Conservation (phyloP, 2,888 invertebrate species). For the Machimus rusticus region DNA sequence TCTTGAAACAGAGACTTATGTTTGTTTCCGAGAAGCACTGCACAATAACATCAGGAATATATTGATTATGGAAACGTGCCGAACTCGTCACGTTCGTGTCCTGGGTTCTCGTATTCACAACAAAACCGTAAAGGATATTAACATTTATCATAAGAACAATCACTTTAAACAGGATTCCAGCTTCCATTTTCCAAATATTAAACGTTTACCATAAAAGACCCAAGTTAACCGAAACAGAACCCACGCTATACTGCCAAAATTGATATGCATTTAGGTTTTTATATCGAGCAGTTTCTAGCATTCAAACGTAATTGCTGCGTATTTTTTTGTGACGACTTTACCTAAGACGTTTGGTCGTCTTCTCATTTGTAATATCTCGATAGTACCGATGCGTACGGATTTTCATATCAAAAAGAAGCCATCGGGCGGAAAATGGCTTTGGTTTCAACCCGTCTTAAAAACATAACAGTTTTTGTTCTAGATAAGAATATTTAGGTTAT, state of each 20-base stretch:
- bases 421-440: not conserved
- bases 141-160: not conserved
- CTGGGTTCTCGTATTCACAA: not conserved
- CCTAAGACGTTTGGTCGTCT: not conserved
- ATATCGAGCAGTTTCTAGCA: not conserved
- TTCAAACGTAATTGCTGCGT: not conserved
- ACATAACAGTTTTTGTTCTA: not conserved
- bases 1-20: conserved; percentile 61
- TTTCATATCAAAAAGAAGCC: not conserved
- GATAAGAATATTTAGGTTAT: not conserved
- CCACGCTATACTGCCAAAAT: not conserved
- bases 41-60: conserved; percentile 49
- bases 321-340: not conserved
- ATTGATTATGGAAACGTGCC: not conserved
- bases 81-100: not conserved
- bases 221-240: not conserved
- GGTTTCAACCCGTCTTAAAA: not conserved
- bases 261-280: not conserved
- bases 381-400: not conserved
- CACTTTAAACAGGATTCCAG: not conserved
- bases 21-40: conserved; percentile 53
- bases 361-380: not conserved
- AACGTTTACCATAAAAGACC: not conserved
- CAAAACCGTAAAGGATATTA: not conserved
- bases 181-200: not conserved